Evolutionary conservation across 2,888 invertebrate species (phyloP).

Genomic region (Eudemis profundana): DNA sequence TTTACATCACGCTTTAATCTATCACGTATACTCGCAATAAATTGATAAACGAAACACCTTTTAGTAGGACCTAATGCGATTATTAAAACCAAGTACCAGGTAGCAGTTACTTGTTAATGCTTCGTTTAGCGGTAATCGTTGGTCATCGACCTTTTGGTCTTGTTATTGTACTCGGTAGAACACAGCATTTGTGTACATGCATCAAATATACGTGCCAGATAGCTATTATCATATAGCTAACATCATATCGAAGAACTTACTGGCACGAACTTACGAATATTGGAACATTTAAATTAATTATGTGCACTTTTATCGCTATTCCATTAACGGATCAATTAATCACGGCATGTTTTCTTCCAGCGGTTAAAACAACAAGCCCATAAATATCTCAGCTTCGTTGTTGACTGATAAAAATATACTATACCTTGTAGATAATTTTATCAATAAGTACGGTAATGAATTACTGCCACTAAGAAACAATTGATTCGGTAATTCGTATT

Average conservation of each 20-base stretch:
- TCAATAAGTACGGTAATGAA: neutral
- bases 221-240: slow-evolving; percentile 1
- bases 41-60: slow-evolving; percentile 9
- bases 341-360: slow-evolving; percentile 39
- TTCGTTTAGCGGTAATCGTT: slow-evolving; percentile 16
- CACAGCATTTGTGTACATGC: neutral
- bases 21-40: slow-evolving; percentile 9
- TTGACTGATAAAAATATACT: slow-evolving; percentile 34
- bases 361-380: slow-evolving; percentile 39
- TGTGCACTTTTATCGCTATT: slow-evolving; percentile 38
- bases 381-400: slow-evolving; percentile 41
- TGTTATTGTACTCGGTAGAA: slow-evolving; percentile 29
- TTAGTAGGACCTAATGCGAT: slow-evolving; percentile 15
- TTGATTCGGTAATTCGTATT: slow-evolving; percentile 2
- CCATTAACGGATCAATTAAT: slow-evolving; percentile 44
- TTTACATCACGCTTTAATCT: slow-evolving; percentile 2
- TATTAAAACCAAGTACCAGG: slow-evolving; percentile 29
- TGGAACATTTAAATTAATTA: slow-evolving; percentile 1
- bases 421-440: slow-evolving; percentile 9
- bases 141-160: slow-evolving; percentile 38
- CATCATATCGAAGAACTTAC: neutral
- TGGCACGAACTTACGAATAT: neutral
- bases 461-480: slow-evolving; percentile 1
- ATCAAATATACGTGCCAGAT: neutral
- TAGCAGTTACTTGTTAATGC: slow-evolving; percentile 5